Percentiles rank a stretch among this genome's conserved stretches.
Evolutionary conservation across 2,113 vertebrate genomes (phyloP).

Genomic region (Nyctibius bracteatus): DNA sequence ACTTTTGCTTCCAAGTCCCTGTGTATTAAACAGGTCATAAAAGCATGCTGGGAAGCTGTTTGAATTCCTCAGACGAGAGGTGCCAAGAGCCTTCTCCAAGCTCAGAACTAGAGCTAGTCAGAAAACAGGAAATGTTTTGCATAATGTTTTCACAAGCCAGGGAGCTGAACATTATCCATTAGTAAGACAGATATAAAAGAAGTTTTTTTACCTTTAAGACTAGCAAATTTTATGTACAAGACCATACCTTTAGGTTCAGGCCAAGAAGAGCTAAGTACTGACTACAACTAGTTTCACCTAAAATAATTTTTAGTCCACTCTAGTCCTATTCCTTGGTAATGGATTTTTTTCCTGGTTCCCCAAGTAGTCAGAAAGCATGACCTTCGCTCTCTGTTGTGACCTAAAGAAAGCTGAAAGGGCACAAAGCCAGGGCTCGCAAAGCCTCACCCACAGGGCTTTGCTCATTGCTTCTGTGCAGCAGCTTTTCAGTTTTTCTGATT

Average conservation of each 20-base stretch:
- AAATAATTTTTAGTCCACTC: neutral
- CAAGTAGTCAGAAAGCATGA: neutral
- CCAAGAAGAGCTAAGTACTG: neutral
- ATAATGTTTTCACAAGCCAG: constrained; percentile 7
- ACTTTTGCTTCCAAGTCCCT: constrained; percentile 8
- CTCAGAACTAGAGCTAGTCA: constrained; percentile 11
- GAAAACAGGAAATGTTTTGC: constrained; percentile 57
- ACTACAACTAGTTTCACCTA: neutral
- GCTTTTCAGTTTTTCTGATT: neutral
- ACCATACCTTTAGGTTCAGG: neutral
- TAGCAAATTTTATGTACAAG: neutral
- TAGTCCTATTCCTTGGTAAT: neutral
- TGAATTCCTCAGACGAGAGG: constrained; percentile 1
- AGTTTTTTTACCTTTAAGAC: neutral
- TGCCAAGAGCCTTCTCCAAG: constrained; percentile 44
- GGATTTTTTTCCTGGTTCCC: neutral
- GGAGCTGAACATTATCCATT: neutral
- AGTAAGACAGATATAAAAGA: neutral
- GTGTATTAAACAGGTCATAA: constrained; percentile 28
- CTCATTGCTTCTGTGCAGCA: neutral
- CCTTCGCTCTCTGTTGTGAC: neutral
- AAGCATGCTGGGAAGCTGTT: constrained; percentile 2
- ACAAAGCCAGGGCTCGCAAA: neutral
- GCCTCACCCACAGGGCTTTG: neutral
- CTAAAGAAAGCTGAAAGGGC: neutral